Percentiles rank a stretch among this genome's conserved stretches.
phyloP scores from a whole-genome alignment of 2,113 vertebrate species.

The Trochalopteron elliotii region DNA sequence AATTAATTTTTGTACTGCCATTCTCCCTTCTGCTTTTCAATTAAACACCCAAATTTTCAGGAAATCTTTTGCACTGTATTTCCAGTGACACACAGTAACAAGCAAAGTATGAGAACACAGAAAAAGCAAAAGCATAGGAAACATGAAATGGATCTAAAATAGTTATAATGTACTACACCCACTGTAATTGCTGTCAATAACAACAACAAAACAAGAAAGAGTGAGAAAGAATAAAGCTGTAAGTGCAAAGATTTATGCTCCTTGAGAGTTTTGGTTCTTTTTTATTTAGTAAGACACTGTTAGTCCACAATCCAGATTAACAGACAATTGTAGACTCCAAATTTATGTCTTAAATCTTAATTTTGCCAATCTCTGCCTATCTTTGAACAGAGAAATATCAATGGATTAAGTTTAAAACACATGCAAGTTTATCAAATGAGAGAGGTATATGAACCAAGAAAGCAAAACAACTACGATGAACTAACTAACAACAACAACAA shows the following conservation, averaged over 20 bases:
- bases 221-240: not conserved
- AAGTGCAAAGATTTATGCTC: not conserved
- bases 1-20: not conserved
- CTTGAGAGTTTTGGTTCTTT: not conserved
- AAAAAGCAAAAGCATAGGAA: not conserved
- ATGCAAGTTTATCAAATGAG: not conserved
- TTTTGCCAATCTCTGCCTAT: not conserved
- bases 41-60: not conserved
- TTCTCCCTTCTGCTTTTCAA: not conserved
- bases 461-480: no score
- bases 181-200: not conserved
- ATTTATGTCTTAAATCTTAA: not conserved
- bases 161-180: not conserved
- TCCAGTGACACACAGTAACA: not conserved
- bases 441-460: not conserved
- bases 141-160: not conserved
- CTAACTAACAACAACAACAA: no score
- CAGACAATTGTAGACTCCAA: not conserved
- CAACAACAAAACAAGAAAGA: not conserved
- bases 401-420: not conserved
- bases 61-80: not conserved
- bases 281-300: not conserved
- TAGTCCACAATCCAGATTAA: not conserved
- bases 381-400: not conserved
- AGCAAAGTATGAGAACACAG: not conserved